Evolutionary conservation across 1,140 invertebrate species (phyloP).

Genomic region (Pygmarrhopalites habei): DNA sequence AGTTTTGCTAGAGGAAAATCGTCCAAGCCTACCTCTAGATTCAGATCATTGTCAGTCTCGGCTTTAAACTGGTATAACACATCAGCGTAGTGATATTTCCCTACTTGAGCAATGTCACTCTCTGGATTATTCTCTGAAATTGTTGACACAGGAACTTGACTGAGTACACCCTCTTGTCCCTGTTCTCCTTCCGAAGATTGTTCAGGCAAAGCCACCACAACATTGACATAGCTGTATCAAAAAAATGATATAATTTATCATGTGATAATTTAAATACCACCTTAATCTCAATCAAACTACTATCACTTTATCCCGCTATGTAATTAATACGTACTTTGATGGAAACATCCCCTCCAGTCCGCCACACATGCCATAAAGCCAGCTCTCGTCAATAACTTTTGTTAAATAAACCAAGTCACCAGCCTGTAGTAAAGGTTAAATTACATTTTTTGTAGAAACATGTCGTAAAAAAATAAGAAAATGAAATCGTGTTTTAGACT

Average conservation of each 20-base stretch:
- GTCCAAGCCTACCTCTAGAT: slow-evolving; percentile 48
- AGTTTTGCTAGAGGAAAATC: neutral
- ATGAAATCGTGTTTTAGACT: slow-evolving; percentile 38
- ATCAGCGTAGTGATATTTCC: slow-evolving; percentile 45
- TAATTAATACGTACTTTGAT: slow-evolving; percentile 57
- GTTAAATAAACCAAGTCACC: slow-evolving; percentile 62
- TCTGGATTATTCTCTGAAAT: neutral
- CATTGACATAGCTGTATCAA: no score
- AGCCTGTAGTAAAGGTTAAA: slow-evolving; percentile 49
- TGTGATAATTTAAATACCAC: no score
- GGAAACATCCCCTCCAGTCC: slow-evolving; percentile 72
- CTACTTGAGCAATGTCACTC: no score
- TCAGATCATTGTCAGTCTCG: slow-evolving; percentile 54
- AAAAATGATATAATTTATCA: no score
- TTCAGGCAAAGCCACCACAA: slow-evolving; percentile 59
- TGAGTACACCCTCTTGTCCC: no score
- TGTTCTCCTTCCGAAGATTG: no score
- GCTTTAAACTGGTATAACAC: slow-evolving; percentile 58
- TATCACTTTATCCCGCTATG: no score
- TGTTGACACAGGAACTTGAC: slow-evolving; percentile 6
- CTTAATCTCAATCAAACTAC: no score
- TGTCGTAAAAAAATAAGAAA: neutral
- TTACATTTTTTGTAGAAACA: slow-evolving; percentile 17
- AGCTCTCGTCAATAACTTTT: slow-evolving; percentile 64
- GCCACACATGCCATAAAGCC: slow-evolving; percentile 61